phyloP scores from a whole-genome alignment of 2,113 vertebrate species.

The Lates calcarifer region DNA sequence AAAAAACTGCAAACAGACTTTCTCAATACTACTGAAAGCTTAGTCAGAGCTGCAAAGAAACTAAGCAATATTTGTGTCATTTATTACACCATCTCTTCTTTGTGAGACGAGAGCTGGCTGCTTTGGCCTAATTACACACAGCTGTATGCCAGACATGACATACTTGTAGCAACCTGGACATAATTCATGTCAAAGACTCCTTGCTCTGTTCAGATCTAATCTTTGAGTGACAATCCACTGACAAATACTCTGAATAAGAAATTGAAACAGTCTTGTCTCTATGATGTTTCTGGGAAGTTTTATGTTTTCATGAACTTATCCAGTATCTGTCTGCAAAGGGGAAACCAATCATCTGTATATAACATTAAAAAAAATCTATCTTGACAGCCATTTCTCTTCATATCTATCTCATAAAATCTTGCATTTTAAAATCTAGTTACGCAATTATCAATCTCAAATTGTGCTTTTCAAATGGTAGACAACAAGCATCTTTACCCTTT shows the following conservation, averaged over 20 bases:
- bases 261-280: neutral
- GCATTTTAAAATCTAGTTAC: neutral
- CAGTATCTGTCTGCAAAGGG: neutral
- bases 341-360: too few relatives aligned
- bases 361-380: neutral
- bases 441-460: neutral
- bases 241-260: neutral
- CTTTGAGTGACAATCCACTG: neutral
- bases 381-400: neutral
- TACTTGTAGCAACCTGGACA: conserved; percentile 11
- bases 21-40: conserved; percentile 33
- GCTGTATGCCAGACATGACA: conserved; percentile 47
- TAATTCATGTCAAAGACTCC: conserved; percentile 4
- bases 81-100: conserved; percentile 28
- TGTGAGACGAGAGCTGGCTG: conserved; percentile 33
- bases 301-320: neutral
- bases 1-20: conserved; percentile 31
- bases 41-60: conserved; percentile 19
- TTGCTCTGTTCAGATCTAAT: conserved; percentile 13
- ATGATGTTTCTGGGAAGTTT: neutral
- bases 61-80: conserved; percentile 10
- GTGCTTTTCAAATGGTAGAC: neutral
- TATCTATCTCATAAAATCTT: neutral
- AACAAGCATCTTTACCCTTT: neutral
- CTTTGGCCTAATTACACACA: conserved; percentile 46